These are phyloP conservation scores for Pyrocephalus nanus DNA, from an alignment of 2,797 vertebrate genomes.

Conservation along the genomic window DNA sequence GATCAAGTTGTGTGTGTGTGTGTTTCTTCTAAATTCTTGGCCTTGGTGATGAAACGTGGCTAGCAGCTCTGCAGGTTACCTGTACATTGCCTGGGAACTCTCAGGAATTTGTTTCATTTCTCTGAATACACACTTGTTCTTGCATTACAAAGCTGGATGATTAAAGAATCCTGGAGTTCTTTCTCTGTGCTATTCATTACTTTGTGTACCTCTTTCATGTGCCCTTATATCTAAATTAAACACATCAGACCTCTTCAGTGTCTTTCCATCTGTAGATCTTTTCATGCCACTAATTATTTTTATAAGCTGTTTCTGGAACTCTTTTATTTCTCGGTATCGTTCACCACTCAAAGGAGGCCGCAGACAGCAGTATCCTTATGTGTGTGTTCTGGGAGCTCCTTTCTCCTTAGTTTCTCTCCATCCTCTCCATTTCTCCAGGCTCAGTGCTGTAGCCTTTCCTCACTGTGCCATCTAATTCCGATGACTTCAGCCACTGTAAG, in stretches of 20 bases:
- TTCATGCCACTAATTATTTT: constrained; percentile 41
- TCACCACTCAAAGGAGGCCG: neutral
- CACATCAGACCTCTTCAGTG: constrained; percentile 19
- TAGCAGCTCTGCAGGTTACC: neutral
- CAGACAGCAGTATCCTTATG: neutral
- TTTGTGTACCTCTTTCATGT: constrained; percentile 36
- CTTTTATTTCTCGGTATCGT: constrained; percentile 4
- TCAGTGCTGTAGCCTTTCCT: neutral
- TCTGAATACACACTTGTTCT: constrained; percentile 52
- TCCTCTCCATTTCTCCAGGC: neutral
- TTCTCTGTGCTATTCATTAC: constrained; percentile 17
- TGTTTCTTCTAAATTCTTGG: neutral
- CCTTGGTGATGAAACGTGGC: neutral
- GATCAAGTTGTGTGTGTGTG: rapidly evolving
- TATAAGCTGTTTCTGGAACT: constrained; percentile 15
- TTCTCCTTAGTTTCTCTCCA: neutral
- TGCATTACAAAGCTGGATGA: constrained; percentile 29
- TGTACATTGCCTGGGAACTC: constrained; percentile 11
- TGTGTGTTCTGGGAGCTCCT: neutral
- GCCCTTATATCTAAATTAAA: constrained; percentile 39
- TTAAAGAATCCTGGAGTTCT: neutral
- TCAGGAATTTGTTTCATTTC: constrained; percentile 17
- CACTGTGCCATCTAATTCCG: neutral
- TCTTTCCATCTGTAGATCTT: constrained; percentile 39
- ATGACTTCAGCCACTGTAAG: neutral